Evolutionary conservation across 2,888 invertebrate genomes (phyloP), one percentile per base, ranked within the genome.

Genomic region (Neocrepidodera transversa): DNA sequence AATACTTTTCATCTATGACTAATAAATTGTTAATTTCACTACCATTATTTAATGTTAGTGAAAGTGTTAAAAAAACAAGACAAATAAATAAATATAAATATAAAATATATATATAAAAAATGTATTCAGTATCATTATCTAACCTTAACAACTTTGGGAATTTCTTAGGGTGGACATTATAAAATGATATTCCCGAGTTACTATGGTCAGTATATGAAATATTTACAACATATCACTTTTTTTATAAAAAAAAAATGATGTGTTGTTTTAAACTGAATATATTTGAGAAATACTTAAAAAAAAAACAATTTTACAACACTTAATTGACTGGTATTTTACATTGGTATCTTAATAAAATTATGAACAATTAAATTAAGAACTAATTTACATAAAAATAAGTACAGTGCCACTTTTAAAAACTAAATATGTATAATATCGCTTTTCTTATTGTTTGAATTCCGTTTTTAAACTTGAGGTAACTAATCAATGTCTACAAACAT

Each of bases 281-380:
- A 56, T 50, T 47, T 30, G 36, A 51, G 56, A 65, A 62, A 62
- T 65, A 63, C 60, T 63, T 58, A 30, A 28, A 36, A 23, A 36
- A 28, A 58, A 68, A 70, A 69, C 68, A 64, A 67, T 67, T 62
- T 65, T 66, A 67, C 67, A 70, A 70, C 67, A 70, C 67, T 71
- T 74, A 72, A 74, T 73, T 74, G 73, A 74, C 73, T 74, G 67
- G 69, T 64, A 71, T 69, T 67, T 69, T 71, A 69, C 68, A 70
- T 65, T 64, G 62, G 65, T 65, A 65, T 58, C 38, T 60, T 56
- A 62, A 64, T 64, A 68, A 60, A 67, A 63, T 62, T 62, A 54
- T 60, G 65, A 64, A 68, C 58, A 60, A 63, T 57, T 60, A 64
- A 63, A 67, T 48, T 58, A 64, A 64, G 64, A 64, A 67, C 66